Conservation (phyloP, 1,140 invertebrate species). For the Macrocentrus cingulum region DNA sequence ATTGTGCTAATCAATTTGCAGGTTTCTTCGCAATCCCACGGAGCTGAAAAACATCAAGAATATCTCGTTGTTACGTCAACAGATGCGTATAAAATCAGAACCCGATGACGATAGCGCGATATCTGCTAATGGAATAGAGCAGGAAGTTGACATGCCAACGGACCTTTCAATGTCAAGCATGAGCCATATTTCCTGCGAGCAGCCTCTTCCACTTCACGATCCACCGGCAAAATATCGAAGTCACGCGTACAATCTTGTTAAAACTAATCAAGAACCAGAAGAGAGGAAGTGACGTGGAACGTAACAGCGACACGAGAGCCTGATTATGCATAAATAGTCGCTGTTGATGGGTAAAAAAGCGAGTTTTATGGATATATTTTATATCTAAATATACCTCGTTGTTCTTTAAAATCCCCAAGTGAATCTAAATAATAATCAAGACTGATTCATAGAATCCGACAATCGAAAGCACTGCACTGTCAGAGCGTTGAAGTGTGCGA, state of each 20-base stretch:
- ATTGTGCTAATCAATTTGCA: conserved; percentile 39
- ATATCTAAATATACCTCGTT: not conserved
- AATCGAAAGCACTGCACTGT: not conserved
- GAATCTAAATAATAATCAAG: conserved; percentile 18
- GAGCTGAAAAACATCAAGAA: conserved; percentile 92
- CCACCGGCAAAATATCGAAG: conserved; percentile 56
- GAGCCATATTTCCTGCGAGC: conserved; percentile 45
- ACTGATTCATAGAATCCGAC: conserved; percentile 24
- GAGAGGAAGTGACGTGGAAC: conserved; percentile 57
- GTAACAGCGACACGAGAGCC: conserved; percentile 36
- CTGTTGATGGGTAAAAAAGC: not conserved
- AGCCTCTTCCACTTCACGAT: conserved; percentile 50
- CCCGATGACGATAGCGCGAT: conserved; percentile 57
- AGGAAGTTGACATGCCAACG: conserved; percentile 67
- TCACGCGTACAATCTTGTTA: conserved; percentile 56
- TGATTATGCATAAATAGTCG: conserved; percentile 19
- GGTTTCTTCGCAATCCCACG: conserved; percentile 84
- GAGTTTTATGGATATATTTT: not conserved
- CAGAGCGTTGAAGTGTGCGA: not conserved
- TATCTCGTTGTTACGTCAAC: conserved; percentile 84
- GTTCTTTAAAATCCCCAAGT: not conserved
- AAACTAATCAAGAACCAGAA: conserved; percentile 54
- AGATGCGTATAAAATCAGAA: conserved; percentile 73
- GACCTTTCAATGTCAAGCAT: conserved; percentile 66
- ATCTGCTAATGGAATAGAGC: conserved; percentile 49